A percentile compares a stretch with the other conserved stretches of the same genome.
These are phyloP conservation scores for Steinernema feltiae DNA, from an alignment of 1,140 invertebrate species.

Conservation along the genomic window DNA sequence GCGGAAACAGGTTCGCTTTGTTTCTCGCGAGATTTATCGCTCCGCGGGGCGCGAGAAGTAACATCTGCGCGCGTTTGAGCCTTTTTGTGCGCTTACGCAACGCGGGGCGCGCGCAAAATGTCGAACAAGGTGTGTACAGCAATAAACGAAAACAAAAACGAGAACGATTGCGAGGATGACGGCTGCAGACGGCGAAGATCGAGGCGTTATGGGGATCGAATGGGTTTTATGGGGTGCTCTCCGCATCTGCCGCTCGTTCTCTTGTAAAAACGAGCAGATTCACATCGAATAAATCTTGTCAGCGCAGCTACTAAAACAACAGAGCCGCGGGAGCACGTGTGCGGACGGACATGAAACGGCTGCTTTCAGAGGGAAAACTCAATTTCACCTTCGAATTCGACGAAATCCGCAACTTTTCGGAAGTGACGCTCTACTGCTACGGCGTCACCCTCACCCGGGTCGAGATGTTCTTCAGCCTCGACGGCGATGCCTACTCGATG, in stretches of 20 bases:
- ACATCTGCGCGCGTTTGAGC: background rate
- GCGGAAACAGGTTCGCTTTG: constrained; percentile 3
- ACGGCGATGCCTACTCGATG: background rate
- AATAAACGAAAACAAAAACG: background rate
- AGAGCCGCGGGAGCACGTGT: too few species aligned
- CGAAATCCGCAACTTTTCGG: constrained; percentile 31
- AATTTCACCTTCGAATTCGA: constrained; percentile 32
- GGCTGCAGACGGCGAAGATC: too few species aligned
- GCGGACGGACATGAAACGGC: too few species aligned
- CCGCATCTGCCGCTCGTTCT: background rate
- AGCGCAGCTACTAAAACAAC: too few species aligned
- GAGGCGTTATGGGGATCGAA: background rate
- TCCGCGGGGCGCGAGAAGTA: background rate
- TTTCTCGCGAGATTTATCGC: background rate
- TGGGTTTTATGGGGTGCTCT: background rate
- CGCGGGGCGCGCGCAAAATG: background rate
- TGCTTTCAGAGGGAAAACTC: constrained; percentile 25
- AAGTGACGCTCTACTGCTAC: constrained; percentile 21
- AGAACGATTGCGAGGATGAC: background rate
- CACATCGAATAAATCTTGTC: too few species aligned
- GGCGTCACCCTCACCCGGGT: background rate
- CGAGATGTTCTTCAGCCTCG: constrained; percentile 1
- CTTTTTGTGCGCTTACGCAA: background rate
- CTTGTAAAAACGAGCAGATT: too few species aligned
- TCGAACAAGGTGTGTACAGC: background rate